A percentile compares a stretch with the other conserved stretches of the same genome.
phyloP scores from a whole-genome alignment of 2,797 vertebrate species.

The Thalassophryne amazonica region DNA sequence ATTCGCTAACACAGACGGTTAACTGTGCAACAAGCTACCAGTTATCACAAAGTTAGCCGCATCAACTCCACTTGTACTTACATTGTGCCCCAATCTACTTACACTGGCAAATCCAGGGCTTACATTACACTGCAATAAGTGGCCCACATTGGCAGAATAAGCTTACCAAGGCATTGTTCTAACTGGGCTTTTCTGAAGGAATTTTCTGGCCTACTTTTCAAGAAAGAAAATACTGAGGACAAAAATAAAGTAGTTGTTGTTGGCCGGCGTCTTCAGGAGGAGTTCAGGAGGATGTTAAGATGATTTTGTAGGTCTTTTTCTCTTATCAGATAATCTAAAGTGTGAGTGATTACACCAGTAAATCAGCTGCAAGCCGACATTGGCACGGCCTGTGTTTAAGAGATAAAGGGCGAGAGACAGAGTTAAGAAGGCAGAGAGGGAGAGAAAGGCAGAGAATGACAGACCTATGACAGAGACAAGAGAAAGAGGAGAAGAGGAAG shows the following conservation, averaged over 20 bases:
- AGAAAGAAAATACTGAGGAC: conserved; percentile 63
- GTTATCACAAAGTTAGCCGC: conserved; percentile 65
- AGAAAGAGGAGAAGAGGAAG: conserved; percentile 54
- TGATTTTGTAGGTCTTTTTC: conserved; percentile 71
- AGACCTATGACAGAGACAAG: conserved; percentile 59
- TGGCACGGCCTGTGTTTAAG: conserved; percentile 66
- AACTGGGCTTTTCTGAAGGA: conserved; percentile 63
- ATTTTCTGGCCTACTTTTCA: conserved; percentile 55
- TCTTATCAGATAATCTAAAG: conserved; percentile 80
- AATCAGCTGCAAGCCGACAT: conserved; percentile 69
- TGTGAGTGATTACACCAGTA: conserved; percentile 77
- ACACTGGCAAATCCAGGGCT: conserved; percentile 70
- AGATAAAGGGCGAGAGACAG: conserved; percentile 70
- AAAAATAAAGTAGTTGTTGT: conserved; percentile 63
- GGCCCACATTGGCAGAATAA: conserved; percentile 67
- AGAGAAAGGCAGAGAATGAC: conserved; percentile 25
- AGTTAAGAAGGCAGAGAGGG: conserved; percentile 51
- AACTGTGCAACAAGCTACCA: conserved; percentile 36
- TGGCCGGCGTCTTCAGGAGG: conserved; percentile 45
- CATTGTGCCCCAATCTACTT: conserved; percentile 78
- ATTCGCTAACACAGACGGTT: no score
- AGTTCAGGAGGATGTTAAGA: conserved; percentile 63
- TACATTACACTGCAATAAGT: conserved; percentile 74
- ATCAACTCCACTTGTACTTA: conserved; percentile 69
- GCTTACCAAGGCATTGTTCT: conserved; percentile 68